Percentiles rank a stretch among this genome's conserved stretches.
These are phyloP conservation scores for Saguinus midas DNA, from an alignment of 2,113 vertebrate species.

Conservation along the genomic window DNA sequence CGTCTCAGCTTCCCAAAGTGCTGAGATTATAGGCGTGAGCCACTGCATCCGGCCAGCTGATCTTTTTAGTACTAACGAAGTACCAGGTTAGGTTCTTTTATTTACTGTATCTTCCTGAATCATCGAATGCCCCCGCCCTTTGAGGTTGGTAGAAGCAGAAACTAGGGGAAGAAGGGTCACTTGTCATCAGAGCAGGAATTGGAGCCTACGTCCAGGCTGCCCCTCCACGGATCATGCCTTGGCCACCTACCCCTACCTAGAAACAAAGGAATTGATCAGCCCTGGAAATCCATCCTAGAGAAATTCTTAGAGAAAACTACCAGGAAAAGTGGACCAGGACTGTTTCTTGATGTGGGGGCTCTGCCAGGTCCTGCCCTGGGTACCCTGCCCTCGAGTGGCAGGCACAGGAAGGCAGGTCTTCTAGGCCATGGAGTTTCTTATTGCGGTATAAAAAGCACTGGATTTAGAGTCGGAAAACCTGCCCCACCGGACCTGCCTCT, in stretches of 20 bases:
- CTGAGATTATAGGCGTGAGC: too few relatives aligned
- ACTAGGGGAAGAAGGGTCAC: not conserved
- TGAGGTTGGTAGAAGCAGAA: not conserved
- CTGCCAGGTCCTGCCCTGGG: not conserved
- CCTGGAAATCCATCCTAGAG: not conserved
- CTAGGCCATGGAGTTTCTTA: accelerated
- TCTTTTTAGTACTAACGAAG: not conserved
- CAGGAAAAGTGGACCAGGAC: accelerated
- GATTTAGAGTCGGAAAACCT: not conserved
- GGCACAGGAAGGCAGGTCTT: not conserved
- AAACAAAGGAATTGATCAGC: not conserved
- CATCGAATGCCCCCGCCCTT: not conserved
- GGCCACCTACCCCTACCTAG: not conserved
- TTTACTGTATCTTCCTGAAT: not conserved
- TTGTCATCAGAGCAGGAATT: not conserved
- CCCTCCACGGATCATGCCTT: not conserved
- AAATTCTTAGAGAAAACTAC: not conserved
- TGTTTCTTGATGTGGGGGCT: not conserved
- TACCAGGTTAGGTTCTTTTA: not conserved
- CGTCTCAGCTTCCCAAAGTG: too few relatives aligned
- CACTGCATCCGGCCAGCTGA: too few relatives aligned
- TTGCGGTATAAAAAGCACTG: not conserved
- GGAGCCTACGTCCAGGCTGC: not conserved
- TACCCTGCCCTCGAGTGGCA: slow-evolving; percentile 39
- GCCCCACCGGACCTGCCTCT: not conserved